phyloP scores from a whole-genome alignment of 2,113 vertebrate species.

The Psammodynastes pulverulentus region DNA sequence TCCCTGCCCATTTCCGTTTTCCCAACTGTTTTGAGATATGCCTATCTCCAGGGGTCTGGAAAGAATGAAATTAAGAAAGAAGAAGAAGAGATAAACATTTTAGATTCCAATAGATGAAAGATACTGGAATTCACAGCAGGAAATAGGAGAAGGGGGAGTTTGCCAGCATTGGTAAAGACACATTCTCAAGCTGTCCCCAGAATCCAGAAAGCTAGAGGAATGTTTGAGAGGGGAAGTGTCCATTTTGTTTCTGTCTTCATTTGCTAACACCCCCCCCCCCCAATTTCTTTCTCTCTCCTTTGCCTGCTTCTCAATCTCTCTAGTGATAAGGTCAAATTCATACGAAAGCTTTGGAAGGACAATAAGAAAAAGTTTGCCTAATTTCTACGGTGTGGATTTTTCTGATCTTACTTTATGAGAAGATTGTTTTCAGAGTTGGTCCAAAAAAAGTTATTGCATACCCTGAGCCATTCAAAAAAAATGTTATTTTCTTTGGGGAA shows the following conservation, averaged over 20 bases:
- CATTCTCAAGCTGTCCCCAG: background rate
- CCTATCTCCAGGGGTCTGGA: conserved; percentile 10
- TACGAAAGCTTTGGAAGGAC: background rate
- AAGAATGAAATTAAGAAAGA: conserved; percentile 28
- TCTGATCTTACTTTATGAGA: conserved; percentile 7
- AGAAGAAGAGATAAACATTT: conserved; percentile 29
- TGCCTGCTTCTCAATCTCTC: conserved; percentile 9
- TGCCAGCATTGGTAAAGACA: rapidly evolving
- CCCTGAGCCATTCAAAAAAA: background rate
- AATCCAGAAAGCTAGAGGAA: background rate
- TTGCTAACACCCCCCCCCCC: too few relatives aligned
- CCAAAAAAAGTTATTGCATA: conserved; percentile 2
- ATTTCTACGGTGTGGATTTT: conserved; percentile 17
- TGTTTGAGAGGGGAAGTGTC: background rate
- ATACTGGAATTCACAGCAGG: conserved; percentile 1
- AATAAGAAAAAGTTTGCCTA: background rate
- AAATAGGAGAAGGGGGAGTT: background rate
- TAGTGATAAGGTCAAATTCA: background rate
- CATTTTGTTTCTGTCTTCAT: background rate
- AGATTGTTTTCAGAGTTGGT: background rate
- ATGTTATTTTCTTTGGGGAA: background rate
- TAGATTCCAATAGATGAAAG: background rate
- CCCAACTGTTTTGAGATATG: conserved; percentile 21
- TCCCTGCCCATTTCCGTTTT: background rate
- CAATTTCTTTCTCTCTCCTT: background rate